Conservation (phyloP, 1,140 invertebrate genomes). For the Aphis gossypii region DNA sequence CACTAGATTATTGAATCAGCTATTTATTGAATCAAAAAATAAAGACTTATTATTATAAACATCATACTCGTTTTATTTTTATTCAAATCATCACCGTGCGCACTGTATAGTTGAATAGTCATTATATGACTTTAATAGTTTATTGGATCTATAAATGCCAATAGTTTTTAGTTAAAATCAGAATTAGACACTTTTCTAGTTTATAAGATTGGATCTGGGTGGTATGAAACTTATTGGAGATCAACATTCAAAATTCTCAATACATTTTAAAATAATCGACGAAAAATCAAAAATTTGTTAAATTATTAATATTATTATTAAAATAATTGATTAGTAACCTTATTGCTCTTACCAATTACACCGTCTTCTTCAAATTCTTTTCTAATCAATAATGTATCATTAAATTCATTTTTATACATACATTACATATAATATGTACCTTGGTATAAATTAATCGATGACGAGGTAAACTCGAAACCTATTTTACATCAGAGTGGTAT, state of each 20-base stretch:
- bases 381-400: too few relatives aligned
- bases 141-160: background rate
- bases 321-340: too few relatives aligned
- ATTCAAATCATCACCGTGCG: background rate
- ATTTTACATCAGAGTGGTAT: too few relatives aligned
- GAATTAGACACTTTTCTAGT: background rate
- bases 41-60: background rate
- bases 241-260: background rate
- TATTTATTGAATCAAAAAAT: background rate
- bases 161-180: background rate
- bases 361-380: too few relatives aligned
- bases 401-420: too few relatives aligned
- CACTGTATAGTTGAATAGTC: background rate
- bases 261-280: too few relatives aligned
- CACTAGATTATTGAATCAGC: background rate
- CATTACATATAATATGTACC: too few relatives aligned
- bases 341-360: too few relatives aligned
- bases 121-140: background rate
- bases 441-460: too few relatives aligned
- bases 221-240: background rate
- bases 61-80: background rate
- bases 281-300: too few relatives aligned
- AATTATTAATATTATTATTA: too few relatives aligned
- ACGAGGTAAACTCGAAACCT: too few relatives aligned
- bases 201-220: background rate